Conservation (phyloP, 2,888 invertebrate species). For the Cheilosia impressa region DNA sequence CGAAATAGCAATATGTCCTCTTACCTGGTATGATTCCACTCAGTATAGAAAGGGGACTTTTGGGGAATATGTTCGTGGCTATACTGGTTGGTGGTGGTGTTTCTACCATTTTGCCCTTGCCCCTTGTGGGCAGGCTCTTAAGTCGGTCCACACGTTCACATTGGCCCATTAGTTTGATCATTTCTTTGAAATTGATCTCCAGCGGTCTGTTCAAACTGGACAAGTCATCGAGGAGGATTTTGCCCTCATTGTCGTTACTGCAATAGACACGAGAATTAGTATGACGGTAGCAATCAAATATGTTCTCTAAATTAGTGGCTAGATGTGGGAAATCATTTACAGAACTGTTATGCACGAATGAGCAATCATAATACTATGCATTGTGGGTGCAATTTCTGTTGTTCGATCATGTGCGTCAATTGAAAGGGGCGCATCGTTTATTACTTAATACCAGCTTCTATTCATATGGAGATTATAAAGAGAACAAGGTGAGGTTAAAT, state of each 20-base stretch:
- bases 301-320: background rate
- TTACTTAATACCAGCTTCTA: background rate
- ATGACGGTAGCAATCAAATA: background rate
- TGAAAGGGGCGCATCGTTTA: background rate
- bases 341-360: background rate
- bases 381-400: conserved; percentile 7
- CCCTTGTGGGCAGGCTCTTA: conserved; percentile 76
- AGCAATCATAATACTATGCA: background rate
- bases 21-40: conserved; percentile 93
- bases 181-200: conserved; percentile 88
- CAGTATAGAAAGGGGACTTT: conserved; percentile 88
- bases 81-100: conserved; percentile 78
- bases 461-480: conserved; percentile 37
- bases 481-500: conserved; percentile 3
- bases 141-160: conserved; percentile 88
- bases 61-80: conserved; percentile 84
- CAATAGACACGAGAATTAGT: conserved; percentile 77
- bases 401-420: conserved; percentile 37
- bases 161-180: conserved; percentile 91
- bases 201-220: conserved; percentile 87
- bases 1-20: conserved; percentile 2
- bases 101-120: conserved; percentile 79
- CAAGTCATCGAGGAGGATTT: conserved; percentile 87
- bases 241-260: conserved; percentile 89
- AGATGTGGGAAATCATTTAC: background rate